A percentile compares a stretch with the other conserved stretches of the same genome.
Evolutionary conservation across 2,888 invertebrate species (phyloP).

Genomic region (Thelaira solivaga): DNA sequence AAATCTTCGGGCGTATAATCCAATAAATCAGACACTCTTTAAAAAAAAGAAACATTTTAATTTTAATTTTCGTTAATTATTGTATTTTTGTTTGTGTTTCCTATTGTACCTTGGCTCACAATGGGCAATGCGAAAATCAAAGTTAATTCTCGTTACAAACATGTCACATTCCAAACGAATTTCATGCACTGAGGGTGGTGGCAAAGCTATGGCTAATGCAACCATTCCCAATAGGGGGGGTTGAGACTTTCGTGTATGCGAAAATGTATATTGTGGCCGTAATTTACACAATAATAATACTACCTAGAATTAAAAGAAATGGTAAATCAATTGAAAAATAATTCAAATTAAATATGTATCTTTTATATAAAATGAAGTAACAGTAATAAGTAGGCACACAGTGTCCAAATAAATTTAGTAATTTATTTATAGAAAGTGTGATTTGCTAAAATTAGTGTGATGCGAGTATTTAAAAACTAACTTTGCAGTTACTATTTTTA

Average conservation of each 20-base stretch:
- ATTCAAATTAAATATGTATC: background rate
- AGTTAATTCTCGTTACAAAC: constrained; percentile 97
- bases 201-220: constrained; percentile 95
- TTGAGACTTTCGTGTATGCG: constrained; percentile 91
- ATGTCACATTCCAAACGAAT: constrained; percentile 95
- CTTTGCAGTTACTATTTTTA: no score
- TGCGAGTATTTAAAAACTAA: no score
- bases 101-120: constrained; percentile 91
- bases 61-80: background rate
- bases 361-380: background rate
- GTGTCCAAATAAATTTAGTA: no score
- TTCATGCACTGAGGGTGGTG: constrained; percentile 98
- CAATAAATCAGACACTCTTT: constrained; percentile 92
- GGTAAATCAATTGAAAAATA: background rate
- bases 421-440: no score
- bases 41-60: constrained; percentile 50
- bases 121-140: constrained; percentile 97
- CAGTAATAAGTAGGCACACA: no score
- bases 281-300: constrained; percentile 94
- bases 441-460: no score
- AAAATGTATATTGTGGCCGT: constrained; percentile 94
- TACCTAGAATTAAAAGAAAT: constrained; percentile 81
- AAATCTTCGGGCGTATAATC: constrained; percentile 96
- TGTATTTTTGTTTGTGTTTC: background rate
- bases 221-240: constrained; percentile 95